A percentile compares a stretch with the other conserved stretches of the same genome.
These are phyloP conservation scores for Pedicia rivosa DNA, from an alignment of 2,888 invertebrate genomes.

Conservation along the genomic window DNA sequence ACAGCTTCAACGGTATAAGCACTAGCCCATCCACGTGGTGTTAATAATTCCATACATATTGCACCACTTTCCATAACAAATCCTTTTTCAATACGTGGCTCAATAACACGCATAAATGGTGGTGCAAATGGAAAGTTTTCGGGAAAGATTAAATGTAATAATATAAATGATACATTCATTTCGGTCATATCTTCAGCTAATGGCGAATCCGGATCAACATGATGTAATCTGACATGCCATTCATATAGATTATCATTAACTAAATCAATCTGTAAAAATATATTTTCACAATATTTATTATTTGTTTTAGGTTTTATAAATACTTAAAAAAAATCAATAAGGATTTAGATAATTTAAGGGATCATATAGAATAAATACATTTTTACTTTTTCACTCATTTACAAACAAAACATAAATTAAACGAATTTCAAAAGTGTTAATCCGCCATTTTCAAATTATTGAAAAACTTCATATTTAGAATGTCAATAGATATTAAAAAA, in stretches of 20 bases:
- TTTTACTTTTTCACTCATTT: no score
- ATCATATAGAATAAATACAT: no score
- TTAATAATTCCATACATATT: constrained; percentile 76
- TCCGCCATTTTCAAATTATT: no score
- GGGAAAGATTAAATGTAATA: constrained; percentile 67
- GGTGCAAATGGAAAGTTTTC: constrained; percentile 83
- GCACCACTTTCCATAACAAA: constrained; percentile 86
- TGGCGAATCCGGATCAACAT: constrained; percentile 71
- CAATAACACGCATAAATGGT: constrained; percentile 69
- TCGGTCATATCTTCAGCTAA: constrained; percentile 68
- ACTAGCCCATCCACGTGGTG: constrained; percentile 76
- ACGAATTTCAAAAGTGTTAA: no score
- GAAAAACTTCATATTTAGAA: no score
- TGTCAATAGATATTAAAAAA: no score
- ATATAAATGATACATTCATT: constrained; percentile 53
- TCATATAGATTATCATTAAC: constrained; percentile 77
- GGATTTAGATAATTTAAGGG: no score
- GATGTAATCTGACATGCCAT: constrained; percentile 70
- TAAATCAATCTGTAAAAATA: constrained; percentile 48
- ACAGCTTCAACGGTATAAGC: constrained; percentile 78
- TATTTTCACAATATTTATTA: no score
- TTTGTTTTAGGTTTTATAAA: no score
- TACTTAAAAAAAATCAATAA: no score
- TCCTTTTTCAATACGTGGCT: constrained; percentile 65
- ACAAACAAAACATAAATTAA: no score